Base-by-base conservation (phyloP, 2,888 invertebrate genomes). In the Cinara cedri region DNA sequence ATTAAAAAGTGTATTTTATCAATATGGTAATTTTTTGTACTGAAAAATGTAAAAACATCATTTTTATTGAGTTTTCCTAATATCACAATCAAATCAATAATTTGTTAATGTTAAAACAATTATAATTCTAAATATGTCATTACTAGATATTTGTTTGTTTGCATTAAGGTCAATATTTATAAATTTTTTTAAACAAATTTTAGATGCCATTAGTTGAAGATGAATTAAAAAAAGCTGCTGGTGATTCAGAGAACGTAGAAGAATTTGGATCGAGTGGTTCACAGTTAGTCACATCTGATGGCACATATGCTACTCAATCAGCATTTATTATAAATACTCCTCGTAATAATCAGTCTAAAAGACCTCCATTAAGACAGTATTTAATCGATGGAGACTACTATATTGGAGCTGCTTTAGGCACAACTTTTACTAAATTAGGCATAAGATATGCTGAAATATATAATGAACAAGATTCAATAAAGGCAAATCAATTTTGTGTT, bases 241-340 rank as follows among this genome's bases (percentile, higher is more conserved):
- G 93, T 8, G 92, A 92, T 68, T 88, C 88, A 83, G 85, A 88
- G 9, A 88, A 89, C 24, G 90, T 90, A 72, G 87, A 86, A 81
- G 85, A 86, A 3, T 85, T 85, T 80, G 86, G 87, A 1, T 86
- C 87, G 26, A 85, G 85, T 66, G 84, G 82, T 13, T 83, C 83
- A 3, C 84, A 84, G 75, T 87, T 95, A 81, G 97, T 99, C 60
- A 99, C 99, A 65, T 98, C 98, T 51, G 99, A 99, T 88, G 99
- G 99, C 24, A 98, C 98, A 0, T 99, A 99, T 86, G 99, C 98
- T 42, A 93, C 97, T 4, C 98, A 99, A 87, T 97, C 97, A 82
- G 98, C 97, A 60, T 97, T 98, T 87, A 97, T 94, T 85, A 88
- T 94, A 83, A 89, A 91, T 34, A 44, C 34, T 19, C 62, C 75